Percentiles rank a stretch among this genome's conserved stretches.
Conservation (phyloP, 2,113 vertebrate genomes). For the Ciconia boyciana region DNA sequence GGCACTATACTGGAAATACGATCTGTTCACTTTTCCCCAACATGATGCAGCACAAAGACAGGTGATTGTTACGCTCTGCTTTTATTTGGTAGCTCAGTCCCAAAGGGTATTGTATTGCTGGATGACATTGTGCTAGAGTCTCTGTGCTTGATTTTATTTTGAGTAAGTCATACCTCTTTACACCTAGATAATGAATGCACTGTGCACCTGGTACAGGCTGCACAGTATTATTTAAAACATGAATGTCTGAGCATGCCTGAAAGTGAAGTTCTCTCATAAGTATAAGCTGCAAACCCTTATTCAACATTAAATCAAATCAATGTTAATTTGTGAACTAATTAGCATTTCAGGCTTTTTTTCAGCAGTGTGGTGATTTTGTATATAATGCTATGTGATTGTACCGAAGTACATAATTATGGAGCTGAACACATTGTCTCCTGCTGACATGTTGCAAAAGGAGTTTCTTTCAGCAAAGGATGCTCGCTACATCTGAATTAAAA, state of each 20-base stretch:
- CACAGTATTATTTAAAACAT: constrained; percentile 63
- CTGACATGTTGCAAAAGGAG: constrained; percentile 64
- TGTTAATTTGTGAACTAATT: constrained; percentile 84
- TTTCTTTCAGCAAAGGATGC: constrained; percentile 40
- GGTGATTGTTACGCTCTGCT: background rate
- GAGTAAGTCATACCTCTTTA: constrained; percentile 37
- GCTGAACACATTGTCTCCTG: constrained; percentile 77
- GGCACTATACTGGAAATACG: background rate
- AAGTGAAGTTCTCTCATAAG: constrained; percentile 70
- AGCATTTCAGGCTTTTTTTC: constrained; percentile 73
- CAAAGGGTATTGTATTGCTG: background rate
- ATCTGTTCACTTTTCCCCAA: background rate
- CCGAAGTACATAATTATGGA: constrained; percentile 72
- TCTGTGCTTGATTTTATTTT: constrained; percentile 60
- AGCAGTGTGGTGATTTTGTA: constrained; percentile 71
- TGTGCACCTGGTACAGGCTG: constrained; percentile 52
- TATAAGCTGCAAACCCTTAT: constrained; percentile 77
- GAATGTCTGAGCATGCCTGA: constrained; percentile 62
- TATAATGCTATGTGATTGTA: constrained; percentile 75
- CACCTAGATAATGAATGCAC: constrained; percentile 55
- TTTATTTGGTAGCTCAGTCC: background rate
- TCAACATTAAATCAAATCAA: constrained; percentile 83
- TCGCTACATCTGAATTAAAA: constrained; percentile 14
- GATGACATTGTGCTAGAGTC: constrained; percentile 46
- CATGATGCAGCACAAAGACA: constrained; percentile 24